Conservation (phyloP, 2,113 vertebrate species). For the Holacanthus passer region DNA sequence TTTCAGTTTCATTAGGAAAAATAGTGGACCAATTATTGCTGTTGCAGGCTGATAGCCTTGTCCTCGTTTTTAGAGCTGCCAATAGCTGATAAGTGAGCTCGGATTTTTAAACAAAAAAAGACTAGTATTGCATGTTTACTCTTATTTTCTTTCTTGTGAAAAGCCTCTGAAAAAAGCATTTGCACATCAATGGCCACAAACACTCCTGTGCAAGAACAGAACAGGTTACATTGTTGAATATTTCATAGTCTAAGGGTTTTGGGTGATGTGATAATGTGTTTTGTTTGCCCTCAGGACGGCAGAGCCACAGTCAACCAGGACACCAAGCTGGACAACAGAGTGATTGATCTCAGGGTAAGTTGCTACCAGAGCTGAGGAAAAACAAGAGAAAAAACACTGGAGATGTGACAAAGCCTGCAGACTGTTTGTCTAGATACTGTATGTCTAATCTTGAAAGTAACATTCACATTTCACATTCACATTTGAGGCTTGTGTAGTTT, state of each 20-base stretch:
- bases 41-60: not conserved
- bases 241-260: conserved; percentile 36
- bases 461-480: no score
- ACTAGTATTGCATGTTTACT: not conserved
- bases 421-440: conserved; percentile 7
- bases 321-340: conserved; percentile 97
- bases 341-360: conserved; percentile 98
- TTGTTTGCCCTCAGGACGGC: conserved; percentile 88
- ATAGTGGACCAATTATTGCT: not conserved
- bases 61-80: not conserved
- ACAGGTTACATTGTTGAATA: conserved; percentile 22
- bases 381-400: not conserved
- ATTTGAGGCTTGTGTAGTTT: not conserved
- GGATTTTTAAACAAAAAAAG: not conserved
- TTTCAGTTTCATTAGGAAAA: not conserved
- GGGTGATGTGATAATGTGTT: conserved; percentile 19
- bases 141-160: conserved; percentile 13
- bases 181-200: conserved; percentile 1
- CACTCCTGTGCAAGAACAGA: not conserved
- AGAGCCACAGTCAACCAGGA: conserved; percentile 99
- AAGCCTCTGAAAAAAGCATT: conserved; percentile 5
- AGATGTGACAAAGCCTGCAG: not conserved
- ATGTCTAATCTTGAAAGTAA: not conserved
- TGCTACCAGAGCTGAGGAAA: not conserved
- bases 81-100: not conserved